These are phyloP conservation scores for Alces alces DNA, from an alignment of 2,113 vertebrate species.

Conservation along the genomic window DNA sequence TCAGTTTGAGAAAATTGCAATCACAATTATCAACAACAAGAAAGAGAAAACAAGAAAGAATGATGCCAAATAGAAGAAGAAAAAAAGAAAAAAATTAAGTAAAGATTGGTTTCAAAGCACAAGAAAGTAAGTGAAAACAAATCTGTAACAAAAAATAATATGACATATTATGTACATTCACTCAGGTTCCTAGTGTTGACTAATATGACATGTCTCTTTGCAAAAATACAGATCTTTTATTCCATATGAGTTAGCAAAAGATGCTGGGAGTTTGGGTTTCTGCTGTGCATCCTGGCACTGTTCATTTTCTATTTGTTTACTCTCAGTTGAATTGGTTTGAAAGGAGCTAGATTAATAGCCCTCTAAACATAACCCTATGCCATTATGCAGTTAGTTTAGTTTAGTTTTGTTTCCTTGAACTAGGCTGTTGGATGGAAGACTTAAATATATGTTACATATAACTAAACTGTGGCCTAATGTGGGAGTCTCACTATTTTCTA, in stretches of 20 bases:
- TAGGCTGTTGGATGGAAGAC: neutral
- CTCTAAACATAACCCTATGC: neutral
- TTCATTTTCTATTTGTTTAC: conserved; percentile 30
- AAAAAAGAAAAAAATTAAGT: neutral
- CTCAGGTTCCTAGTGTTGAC: neutral
- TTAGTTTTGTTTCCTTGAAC: neutral
- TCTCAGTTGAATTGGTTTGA: conserved; percentile 16
- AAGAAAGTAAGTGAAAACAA: neutral
- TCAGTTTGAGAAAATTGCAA: neutral
- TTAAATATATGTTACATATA: neutral
- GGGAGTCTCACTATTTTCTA: neutral
- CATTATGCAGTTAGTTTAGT: neutral
- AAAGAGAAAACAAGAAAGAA: neutral
- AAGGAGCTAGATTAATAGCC: conserved; percentile 18
- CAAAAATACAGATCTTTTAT: neutral
- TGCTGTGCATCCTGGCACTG: neutral
- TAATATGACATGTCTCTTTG: neutral
- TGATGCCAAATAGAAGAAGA: neutral
- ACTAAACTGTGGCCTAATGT: neutral
- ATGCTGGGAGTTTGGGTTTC: neutral
- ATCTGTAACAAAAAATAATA: neutral
- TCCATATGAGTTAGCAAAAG: neutral
- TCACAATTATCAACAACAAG: neutral
- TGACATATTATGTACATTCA: neutral
- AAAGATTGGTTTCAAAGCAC: neutral